Percentiles rank a stretch among this genome's conserved stretches.
Evolutionary conservation across 2,797 vertebrate species (phyloP).

Genomic region (Spheniscus humboldti): DNA sequence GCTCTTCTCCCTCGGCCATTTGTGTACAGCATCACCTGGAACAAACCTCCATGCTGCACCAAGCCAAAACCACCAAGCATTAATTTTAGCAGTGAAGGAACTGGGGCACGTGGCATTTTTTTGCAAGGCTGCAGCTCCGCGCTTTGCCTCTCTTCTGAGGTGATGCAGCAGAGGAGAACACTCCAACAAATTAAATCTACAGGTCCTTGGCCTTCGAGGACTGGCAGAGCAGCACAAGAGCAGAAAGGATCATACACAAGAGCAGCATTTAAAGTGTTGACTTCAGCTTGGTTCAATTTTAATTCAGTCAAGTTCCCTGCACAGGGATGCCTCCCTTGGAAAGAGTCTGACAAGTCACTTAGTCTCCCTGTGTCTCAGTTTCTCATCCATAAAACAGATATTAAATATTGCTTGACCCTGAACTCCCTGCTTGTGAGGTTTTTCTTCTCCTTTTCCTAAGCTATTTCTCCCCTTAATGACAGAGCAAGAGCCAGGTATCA

Average conservation of each 20-base stretch:
- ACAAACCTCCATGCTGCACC: neutral
- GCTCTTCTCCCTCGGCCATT: neutral
- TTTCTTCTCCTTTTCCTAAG: neutral
- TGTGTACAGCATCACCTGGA: neutral
- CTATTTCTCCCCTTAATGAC: neutral
- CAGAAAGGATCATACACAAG: neutral
- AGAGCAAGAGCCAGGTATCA: neutral
- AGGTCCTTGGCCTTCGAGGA: neutral
- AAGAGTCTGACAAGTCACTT: neutral
- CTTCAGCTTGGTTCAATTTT: neutral
- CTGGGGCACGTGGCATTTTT: neutral
- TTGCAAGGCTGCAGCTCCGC: neutral
- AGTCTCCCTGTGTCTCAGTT: neutral
- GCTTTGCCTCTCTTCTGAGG: neutral
- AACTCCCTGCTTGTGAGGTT: neutral
- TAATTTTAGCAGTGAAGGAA: constrained; percentile 6
- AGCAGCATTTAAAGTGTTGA: neutral
- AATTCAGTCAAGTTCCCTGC: neutral
- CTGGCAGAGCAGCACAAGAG: neutral
- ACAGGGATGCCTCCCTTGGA: neutral
- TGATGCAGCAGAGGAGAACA: neutral
- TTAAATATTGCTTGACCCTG: neutral
- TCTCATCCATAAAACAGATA: neutral
- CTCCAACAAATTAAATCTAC: neutral
- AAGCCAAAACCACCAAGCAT: constrained; percentile 13